phyloP scores from a whole-genome alignment of 2,797 vertebrate genomes.

The Eupleurogrammus muticus region DNA sequence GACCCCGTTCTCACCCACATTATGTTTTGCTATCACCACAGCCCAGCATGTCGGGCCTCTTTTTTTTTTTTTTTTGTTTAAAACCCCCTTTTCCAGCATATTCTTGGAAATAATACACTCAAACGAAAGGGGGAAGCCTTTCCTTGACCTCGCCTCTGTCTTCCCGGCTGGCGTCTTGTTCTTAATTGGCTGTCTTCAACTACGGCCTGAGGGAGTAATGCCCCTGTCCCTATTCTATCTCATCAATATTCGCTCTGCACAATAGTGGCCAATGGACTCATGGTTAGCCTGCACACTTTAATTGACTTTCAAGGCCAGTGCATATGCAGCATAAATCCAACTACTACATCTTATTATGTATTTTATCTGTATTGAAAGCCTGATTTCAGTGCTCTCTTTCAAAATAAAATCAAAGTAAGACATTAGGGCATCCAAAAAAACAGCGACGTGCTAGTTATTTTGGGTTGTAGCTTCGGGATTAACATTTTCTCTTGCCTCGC shows the following conservation, averaged over 20 bases:
- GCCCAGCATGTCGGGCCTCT: constrained; percentile 11
- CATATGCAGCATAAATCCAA: neutral
- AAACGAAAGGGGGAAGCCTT: neutral
- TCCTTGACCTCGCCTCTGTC: neutral
- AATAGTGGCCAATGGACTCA: constrained; percentile 22
- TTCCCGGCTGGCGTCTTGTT: constrained; percentile 2
- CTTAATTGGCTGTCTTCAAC: constrained; percentile 33
- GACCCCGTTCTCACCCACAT: constrained; percentile 56
- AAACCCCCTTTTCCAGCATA: neutral
- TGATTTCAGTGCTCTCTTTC: neutral
- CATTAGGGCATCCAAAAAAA: neutral
- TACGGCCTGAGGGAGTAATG: constrained; percentile 6
- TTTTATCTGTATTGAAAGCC: no score
- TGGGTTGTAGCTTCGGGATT: neutral
- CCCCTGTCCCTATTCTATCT: constrained; percentile 21
- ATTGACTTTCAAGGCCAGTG: constrained; percentile 2
- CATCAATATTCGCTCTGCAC: constrained; percentile 41
- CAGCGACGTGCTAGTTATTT: neutral
- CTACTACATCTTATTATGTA: neutral
- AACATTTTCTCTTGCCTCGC: neutral
- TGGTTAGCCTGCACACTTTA: constrained; percentile 7
- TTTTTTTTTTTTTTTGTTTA: no score
- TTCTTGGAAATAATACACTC: neutral
- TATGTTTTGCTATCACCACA: neutral
- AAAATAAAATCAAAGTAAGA: neutral